Conservation (phyloP, 2,888 invertebrate genomes). For the Troilus luridus region DNA sequence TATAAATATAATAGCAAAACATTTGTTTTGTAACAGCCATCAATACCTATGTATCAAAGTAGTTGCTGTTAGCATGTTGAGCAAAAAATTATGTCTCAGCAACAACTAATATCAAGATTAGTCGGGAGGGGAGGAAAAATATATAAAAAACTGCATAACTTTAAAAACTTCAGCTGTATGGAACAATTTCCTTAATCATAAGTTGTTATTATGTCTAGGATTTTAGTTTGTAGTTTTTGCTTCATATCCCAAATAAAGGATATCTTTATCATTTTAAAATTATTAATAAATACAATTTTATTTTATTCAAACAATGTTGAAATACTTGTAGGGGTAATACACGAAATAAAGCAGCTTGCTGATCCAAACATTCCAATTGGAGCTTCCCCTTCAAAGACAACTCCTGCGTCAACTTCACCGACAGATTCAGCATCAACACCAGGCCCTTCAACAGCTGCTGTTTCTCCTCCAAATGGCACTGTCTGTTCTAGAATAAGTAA, state of each 20-base stretch:
- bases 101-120: too few species aligned
- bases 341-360: slow-evolving; percentile 78
- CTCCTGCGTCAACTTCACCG: slow-evolving; percentile 71
- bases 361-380: slow-evolving; percentile 77
- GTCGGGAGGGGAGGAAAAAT: too few species aligned
- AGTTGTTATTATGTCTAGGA: background rate
- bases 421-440: slow-evolving; percentile 68
- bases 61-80: too few species aligned
- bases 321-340: slow-evolving; percentile 78
- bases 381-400: slow-evolving; percentile 71
- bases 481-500: slow-evolving; percentile 58
- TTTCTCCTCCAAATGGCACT: slow-evolving; percentile 60
- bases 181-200: background rate
- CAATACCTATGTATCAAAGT: too few species aligned
- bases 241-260: background rate
- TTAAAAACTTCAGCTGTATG: too few species aligned
- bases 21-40: too few species aligned
- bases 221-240: background rate
- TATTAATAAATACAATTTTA: background rate
- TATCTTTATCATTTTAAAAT: background rate
- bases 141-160: too few species aligned
- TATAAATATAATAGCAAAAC: too few species aligned
- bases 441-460: slow-evolving; percentile 67
- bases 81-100: too few species aligned
- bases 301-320: background rate